Evolutionary conservation across 2,888 invertebrate genomes (phyloP), one percentile per base, ranked within the genome.

Genomic region (Belgica antarctica): DNA sequence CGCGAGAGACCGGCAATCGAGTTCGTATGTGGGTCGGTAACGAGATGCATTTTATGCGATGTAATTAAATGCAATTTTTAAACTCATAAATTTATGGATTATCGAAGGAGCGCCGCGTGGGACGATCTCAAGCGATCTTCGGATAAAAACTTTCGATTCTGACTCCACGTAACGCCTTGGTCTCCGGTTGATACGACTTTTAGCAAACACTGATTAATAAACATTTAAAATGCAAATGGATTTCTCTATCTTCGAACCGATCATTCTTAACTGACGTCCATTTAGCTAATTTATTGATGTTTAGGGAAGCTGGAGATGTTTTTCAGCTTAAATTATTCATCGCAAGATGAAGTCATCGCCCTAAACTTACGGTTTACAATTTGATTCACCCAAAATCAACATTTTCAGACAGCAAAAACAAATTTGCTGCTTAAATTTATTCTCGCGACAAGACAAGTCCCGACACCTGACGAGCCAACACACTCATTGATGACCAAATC

Each of bases 221-320:
- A 25, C 59, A 59, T 25, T 59, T 59, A 59, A 59, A 59, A 59
- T 59, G 59, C 59, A 59, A 59, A 59, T 59, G 5, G 25, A 5
- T 27, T 59, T 25, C 27, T 19, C 15, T 59, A 52, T 59, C 22
- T 27, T 46, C 8, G n/a, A 12, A 4, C 7, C 17, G 46, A 46
- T 7, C 17, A 46, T 46, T 59, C 59, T 59, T 46, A 15, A 27
- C 59, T 24, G 27, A 27, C 25, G 27, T 59, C 25, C 59, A 59
- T 59, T 59, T 59, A 15, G 7, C 59, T 59, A 59, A 59, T 59
- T 59, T 27, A 59, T 59, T 52, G 52, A 7, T 41, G 52, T 3
- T n/a, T n/a, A 52, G 52, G 52, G 52, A 7, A n/a, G 17, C 17
- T 52, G 52, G 22, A n/a, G 4, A 41, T 41, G 34, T 34, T 34